These are phyloP conservation scores for Gymnosoma rotundatum DNA, from an alignment of 2,888 invertebrate species.

Conservation along the genomic window DNA sequence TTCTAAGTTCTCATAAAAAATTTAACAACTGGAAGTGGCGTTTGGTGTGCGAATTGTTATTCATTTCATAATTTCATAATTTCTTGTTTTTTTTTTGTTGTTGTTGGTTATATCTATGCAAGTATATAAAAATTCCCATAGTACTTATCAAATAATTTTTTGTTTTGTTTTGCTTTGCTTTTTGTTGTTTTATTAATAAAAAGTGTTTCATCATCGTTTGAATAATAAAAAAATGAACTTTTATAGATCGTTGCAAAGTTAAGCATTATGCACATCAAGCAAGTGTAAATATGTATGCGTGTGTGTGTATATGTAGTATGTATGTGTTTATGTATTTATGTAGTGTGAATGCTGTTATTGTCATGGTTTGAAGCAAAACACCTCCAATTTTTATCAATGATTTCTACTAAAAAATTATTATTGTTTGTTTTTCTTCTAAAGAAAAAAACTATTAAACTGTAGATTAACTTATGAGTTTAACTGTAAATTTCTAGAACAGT, in stretches of 20 bases:
- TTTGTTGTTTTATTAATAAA: constrained; percentile 11
- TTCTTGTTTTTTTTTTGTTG: not conserved
- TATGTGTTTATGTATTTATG: constrained; percentile 12
- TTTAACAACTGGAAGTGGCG: constrained; percentile 77
- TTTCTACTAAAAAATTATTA: not conserved
- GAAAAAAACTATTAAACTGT: not conserved
- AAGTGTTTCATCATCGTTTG: constrained; percentile 27
- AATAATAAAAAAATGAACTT: constrained; percentile 56
- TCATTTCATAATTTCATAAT: constrained; percentile 47
- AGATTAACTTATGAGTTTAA: not conserved
- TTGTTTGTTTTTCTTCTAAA: not conserved
- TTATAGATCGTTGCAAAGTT: constrained; percentile 65
- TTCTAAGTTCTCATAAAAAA: constrained; percentile 67
- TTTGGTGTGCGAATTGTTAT: constrained; percentile 79
- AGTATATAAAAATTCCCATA: constrained; percentile 65
- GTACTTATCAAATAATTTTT: constrained; percentile 62
- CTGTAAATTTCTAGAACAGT: not conserved
- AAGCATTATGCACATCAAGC: constrained; percentile 27
- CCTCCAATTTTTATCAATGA: constrained; percentile 24
- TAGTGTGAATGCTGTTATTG: constrained; percentile 63
- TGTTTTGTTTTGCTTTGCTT: constrained; percentile 36
- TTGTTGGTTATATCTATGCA: not conserved
- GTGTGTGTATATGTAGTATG: not conserved
- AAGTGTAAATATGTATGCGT: constrained; percentile 5
- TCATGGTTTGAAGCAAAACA: constrained; percentile 53